phyloP scores from a whole-genome alignment of 1,140 invertebrate species.

The Brachionus sp. region DNA sequence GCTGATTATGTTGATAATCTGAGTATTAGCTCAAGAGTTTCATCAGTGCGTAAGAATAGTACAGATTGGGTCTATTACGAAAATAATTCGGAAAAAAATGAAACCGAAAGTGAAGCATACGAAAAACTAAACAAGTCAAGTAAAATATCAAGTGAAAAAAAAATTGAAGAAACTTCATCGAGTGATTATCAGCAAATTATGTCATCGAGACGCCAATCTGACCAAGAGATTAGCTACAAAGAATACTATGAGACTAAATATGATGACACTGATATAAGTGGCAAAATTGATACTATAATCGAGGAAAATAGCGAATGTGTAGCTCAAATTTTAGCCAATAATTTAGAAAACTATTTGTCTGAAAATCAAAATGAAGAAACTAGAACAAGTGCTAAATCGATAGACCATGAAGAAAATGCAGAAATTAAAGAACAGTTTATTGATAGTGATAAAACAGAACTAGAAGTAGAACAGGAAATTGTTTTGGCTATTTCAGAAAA shows the following conservation, averaged over 20 bases:
- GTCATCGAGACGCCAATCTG: not conserved
- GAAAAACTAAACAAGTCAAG: not conserved
- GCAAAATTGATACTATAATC: not conserved
- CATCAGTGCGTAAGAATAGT: not conserved
- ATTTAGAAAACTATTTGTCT: not conserved
- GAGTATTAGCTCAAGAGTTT: not conserved
- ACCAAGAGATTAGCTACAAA: not conserved
- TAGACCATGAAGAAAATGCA: not conserved
- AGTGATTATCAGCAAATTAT: conserved; percentile 23
- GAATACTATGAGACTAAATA: not conserved
- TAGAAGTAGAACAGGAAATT: not conserved
- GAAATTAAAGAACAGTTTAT: not conserved
- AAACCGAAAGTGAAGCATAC: not conserved
- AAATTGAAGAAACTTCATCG: not conserved
- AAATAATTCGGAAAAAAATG: not conserved
- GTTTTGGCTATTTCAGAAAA: not conserved
- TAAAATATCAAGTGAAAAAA: not conserved
- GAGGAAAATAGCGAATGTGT: not conserved
- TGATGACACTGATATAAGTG: not conserved
- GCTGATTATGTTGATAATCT: conserved; percentile 20
- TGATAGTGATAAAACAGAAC: not conserved
- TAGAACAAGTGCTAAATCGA: not conserved
- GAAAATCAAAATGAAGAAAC: not conserved
- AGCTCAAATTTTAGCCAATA: not conserved
- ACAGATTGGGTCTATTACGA: not conserved